Evolutionary conservation across 1,140 invertebrate genomes (phyloP).

Genomic region (Aphelenchoides avenae): DNA sequence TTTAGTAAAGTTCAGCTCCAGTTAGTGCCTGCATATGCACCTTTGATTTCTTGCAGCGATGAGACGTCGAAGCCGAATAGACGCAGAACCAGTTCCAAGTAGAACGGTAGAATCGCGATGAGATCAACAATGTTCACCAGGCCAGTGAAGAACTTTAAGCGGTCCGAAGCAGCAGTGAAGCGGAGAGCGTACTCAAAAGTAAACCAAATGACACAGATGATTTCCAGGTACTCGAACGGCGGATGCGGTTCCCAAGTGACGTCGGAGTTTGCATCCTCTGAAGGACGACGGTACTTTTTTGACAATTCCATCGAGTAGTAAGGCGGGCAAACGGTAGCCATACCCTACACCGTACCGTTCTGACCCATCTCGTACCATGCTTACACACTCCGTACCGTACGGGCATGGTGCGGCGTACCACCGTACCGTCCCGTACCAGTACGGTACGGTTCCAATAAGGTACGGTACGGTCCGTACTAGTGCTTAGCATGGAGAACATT

Average conservation of each 20-base stretch:
- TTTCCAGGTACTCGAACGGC: conserved; percentile 45
- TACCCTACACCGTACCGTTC: no score
- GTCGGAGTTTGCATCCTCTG: neutral
- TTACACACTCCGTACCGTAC: no score
- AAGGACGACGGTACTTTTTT: conserved; percentile 7
- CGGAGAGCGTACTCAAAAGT: conserved; percentile 57
- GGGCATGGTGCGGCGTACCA: no score
- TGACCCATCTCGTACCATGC: no score
- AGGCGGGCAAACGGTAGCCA: no score
- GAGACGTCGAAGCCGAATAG: conserved; percentile 44
- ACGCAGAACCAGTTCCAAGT: conserved; percentile 48
- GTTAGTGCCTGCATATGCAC: conserved; percentile 8
- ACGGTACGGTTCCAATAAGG: no score
- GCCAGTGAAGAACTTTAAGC: conserved; percentile 51
- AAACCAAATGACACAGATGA: conserved; percentile 59
- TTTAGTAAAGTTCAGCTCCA: no score
- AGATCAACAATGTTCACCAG: conserved; percentile 59
- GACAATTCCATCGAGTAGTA: no score
- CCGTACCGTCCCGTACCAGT: no score
- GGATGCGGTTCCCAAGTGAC: conserved; percentile 40
- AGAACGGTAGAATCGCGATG: no score
- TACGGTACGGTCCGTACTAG: no score
- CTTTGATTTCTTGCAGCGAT: conserved; percentile 42
- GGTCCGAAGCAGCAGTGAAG: conserved; percentile 38
- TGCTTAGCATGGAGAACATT: no score